These are phyloP conservation scores for Oryzias melastigma DNA, from an alignment of 2,113 vertebrate genomes.

Conservation along the genomic window DNA sequence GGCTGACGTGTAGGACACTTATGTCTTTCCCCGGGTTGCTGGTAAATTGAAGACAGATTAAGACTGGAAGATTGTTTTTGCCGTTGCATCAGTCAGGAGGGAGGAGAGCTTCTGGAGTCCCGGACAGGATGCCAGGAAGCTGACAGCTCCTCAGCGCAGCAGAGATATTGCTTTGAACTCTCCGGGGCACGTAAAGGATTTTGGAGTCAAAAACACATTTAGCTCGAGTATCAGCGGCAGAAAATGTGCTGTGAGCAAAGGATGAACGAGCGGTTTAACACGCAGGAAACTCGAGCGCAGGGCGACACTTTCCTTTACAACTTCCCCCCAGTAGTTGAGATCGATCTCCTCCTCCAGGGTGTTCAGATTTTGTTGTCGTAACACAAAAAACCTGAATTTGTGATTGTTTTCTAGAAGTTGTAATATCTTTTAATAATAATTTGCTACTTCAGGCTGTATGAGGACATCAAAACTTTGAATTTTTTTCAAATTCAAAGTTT, in stretches of 20 bases:
- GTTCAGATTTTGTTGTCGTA: too few relatives aligned
- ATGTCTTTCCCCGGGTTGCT: slow-evolving; percentile 16
- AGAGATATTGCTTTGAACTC: slow-evolving; percentile 25
- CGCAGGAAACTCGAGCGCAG: too few relatives aligned
- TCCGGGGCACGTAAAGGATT: slow-evolving; percentile 1
- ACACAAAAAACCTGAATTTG: too few relatives aligned
- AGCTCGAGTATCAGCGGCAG: neutral
- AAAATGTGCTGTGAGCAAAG: neutral
- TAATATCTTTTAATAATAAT: too few relatives aligned
- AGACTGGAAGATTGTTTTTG: slow-evolving; percentile 16
- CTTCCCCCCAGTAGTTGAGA: too few relatives aligned
- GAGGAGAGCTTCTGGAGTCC: neutral
- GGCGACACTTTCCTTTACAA: neutral
- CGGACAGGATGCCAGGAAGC: slow-evolving; percentile 25
- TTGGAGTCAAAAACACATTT: neutral
- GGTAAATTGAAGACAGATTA: slow-evolving; percentile 33
- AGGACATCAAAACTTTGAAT: too few relatives aligned
- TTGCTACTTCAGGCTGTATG: too few relatives aligned
- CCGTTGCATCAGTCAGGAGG: slow-evolving; percentile 32
- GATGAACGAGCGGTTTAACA: neutral
- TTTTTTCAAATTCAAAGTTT: too few relatives aligned
- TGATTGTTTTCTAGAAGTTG: too few relatives aligned
- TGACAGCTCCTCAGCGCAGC: slow-evolving; percentile 17
- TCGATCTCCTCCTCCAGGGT: too few relatives aligned
- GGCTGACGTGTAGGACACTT: slow-evolving; percentile 13